Percentiles rank a stretch among this genome's conserved stretches.
Evolutionary conservation across 2,113 vertebrate genomes (phyloP).

Genomic region (Pungitius pungitius): DNA sequence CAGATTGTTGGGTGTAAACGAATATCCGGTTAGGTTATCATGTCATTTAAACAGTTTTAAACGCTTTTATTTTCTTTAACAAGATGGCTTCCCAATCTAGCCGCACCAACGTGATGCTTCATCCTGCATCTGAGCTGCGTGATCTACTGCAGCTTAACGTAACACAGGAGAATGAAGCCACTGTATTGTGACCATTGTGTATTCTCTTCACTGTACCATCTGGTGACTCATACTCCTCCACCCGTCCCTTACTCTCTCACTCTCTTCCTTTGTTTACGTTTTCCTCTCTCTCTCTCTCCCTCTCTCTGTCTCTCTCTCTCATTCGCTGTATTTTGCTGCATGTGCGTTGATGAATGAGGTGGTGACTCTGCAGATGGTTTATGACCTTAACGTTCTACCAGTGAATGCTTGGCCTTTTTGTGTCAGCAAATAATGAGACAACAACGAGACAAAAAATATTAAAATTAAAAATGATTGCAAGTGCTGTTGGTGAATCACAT

Average conservation of each 20-base stretch:
- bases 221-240: slow-evolving; percentile 61
- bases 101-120: slow-evolving; percentile 10
- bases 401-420: slow-evolving; percentile 39
- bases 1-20: too few species aligned
- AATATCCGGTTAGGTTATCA: neutral
- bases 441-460: slow-evolving; percentile 22
- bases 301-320: slow-evolving; percentile 24
- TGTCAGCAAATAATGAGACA: slow-evolving; percentile 29
- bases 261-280: slow-evolving; percentile 47
- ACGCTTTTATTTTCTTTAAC: neutral
- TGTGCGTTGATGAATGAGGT: slow-evolving; percentile 9
- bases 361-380: slow-evolving; percentile 43
- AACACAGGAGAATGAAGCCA: slow-evolving; percentile 57
- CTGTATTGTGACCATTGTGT: slow-evolving; percentile 70
- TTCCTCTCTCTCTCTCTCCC: slow-evolving; percentile 31
- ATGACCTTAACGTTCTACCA: slow-evolving; percentile 20
- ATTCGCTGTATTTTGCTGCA: slow-evolving; percentile 1
- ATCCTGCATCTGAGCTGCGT: slow-evolving; percentile 3
- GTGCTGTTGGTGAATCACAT: slow-evolving; percentile 6
- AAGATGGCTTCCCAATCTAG: neutral
- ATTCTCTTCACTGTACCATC: slow-evolving; percentile 76
- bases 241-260: slow-evolving; percentile 30
- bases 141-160: slow-evolving; percentile 21
- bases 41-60: neutral
- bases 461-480: neutral